Base-by-base conservation (phyloP, 2,113 vertebrate genomes). In the Nestor notabilis region DNA sequence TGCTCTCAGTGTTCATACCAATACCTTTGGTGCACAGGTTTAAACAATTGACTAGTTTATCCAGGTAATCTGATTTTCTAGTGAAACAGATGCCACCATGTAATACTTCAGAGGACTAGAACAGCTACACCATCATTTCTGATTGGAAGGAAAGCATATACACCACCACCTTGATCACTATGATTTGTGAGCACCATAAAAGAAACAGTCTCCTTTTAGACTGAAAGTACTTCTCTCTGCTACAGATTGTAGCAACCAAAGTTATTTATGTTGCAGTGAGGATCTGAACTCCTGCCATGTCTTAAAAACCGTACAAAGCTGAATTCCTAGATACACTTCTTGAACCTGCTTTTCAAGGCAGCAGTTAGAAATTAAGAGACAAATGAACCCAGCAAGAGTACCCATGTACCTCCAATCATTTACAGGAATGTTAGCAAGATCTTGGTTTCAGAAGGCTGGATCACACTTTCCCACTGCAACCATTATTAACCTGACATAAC, bases 401-500 rank as follows among this genome's bases (percentile, higher is more conserved):
- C 37, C 91, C 70, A 16, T 65, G 84, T 79, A 69, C n/a, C 29
- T 93, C 82, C 74, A 94, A 11, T 94, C 89, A 82, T 69, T 91
- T 91, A 94, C 70, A 93, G 65, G 70, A 49, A 70, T n/a, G 35
- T 85, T 89, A 93, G 72, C 61, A 61, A 93, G 89, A 58, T n/a
- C 47, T 56, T 53, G 2, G 65, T 78, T 93, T 91, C 93, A 71
- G 74, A 89, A 86, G 33, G 71, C 76, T 87, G 65, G 58, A 74
- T 95, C 76, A 43, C 3, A 11, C 55, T 53, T 94, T 61, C 91
- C 85, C 65, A 64, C 65, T 75, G 72, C 89, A 91, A 46, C 89
- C 74, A 68, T 76, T 93, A 96, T 84, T 85, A 95, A 87, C 82
- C 58, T 91, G 82, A 94, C 89, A 90, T 52, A 88, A 87, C 68